phyloP scores from a whole-genome alignment of 2,888 invertebrate genomes.

The Trilocha varians region DNA sequence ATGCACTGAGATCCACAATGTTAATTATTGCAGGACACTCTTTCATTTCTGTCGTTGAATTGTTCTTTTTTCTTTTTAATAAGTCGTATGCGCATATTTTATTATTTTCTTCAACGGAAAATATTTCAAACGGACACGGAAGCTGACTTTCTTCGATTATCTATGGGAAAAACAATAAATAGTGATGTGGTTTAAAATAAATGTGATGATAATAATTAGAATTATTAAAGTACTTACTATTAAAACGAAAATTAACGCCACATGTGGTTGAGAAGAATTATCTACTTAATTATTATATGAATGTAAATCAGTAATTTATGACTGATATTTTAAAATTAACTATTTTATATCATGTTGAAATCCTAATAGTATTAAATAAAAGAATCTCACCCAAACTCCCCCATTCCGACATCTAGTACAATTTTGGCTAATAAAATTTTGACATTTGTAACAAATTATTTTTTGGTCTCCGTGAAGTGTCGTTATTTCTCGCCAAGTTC shows the following conservation, averaged over 20 bases:
- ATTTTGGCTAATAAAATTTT: constrained; percentile 20
- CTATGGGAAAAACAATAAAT: constrained; percentile 21
- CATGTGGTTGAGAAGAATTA: no score
- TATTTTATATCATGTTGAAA: not conserved
- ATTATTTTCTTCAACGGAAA: constrained; percentile 23
- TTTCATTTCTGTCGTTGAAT: constrained; percentile 8
- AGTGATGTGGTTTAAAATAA: not conserved
- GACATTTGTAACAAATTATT: constrained; percentile 35
- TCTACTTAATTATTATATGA: not conserved
- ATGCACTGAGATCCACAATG: constrained; percentile 22
- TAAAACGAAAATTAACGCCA: no score
- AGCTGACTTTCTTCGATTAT: constrained; percentile 33
- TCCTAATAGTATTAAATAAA: not conserved
- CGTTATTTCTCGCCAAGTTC: constrained; percentile 41
- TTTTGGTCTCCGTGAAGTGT: constrained; percentile 15
- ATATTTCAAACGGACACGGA: constrained; percentile 43
- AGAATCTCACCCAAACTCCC: constrained; percentile 40
- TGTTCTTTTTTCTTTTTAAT: constrained; percentile 13
- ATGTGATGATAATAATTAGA: no score
- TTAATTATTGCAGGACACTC: constrained; percentile 24
- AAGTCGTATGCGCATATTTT: constrained; percentile 28
- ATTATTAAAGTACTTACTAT: no score
- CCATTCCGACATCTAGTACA: constrained; percentile 22
- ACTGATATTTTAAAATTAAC: not conserved
- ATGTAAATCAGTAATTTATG: not conserved